These are phyloP conservation scores for Archocentrus centrarchus DNA, from an alignment of 2,113 vertebrate species.

Conservation along the genomic window DNA sequence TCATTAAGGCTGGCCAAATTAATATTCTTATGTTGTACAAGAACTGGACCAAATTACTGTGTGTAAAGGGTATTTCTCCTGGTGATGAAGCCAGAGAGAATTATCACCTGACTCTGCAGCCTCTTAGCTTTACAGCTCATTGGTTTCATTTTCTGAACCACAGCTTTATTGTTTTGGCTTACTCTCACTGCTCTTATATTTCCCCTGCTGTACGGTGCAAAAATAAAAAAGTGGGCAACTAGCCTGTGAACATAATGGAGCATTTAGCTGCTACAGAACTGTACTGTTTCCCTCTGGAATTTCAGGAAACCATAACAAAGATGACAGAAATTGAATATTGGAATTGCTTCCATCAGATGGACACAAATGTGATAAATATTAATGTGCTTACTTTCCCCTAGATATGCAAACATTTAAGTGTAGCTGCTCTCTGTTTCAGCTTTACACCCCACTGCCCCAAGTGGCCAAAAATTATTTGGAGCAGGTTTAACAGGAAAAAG, in stretches of 20 bases:
- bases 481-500: background rate
- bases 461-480: background rate
- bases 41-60: background rate
- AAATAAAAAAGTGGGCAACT: slow-evolving; percentile 1
- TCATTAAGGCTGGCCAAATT: background rate
- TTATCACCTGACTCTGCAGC: slow-evolving; percentile 3
- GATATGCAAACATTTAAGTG: background rate
- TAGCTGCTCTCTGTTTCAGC: background rate
- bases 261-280: background rate
- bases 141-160: slow-evolving; percentile 9
- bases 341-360: background rate
- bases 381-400: background rate
- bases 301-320: background rate
- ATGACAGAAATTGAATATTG: background rate
- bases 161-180: slow-evolving; percentile 4
- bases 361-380: background rate
- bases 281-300: background rate
- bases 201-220: background rate
- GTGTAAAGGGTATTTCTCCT: background rate
- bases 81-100: slow-evolving; percentile 4
- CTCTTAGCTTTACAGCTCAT: background rate
- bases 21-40: background rate
- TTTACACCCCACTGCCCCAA: background rate
- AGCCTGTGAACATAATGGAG: background rate
- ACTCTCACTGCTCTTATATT: background rate